Evolutionary conservation across 2,113 vertebrate species (phyloP).

Genomic region (Trogon surrucura): DNA sequence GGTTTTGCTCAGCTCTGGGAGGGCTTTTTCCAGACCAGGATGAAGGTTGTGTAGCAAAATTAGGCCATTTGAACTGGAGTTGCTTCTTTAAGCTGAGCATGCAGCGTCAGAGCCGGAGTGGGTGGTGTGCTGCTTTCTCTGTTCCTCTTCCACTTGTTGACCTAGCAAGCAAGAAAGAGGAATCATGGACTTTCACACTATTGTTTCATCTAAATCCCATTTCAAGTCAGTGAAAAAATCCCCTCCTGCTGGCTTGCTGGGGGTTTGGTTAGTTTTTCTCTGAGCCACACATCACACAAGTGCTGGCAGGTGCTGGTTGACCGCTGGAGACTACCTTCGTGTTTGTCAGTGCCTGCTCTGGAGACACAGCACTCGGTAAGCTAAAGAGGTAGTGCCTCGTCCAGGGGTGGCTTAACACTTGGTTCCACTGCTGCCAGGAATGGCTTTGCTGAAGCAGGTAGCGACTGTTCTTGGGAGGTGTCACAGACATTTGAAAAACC

Average conservation of each 20-base stretch:
- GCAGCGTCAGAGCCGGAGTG: neutral
- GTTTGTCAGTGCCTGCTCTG: neutral
- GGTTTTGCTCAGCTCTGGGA: neutral
- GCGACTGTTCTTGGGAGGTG: accelerated
- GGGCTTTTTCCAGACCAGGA: neutral
- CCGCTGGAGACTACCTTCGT: neutral
- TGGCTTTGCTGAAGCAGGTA: neutral
- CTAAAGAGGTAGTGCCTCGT: neutral
- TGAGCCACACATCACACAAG: neutral
- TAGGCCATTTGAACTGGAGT: neutral
- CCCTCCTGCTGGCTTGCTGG: neutral
- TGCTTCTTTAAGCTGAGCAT: neutral
- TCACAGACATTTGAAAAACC: neutral
- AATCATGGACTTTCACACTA: neutral
- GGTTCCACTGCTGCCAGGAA: neutral
- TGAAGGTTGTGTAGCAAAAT: neutral
- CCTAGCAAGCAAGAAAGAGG: conserved; percentile 4
- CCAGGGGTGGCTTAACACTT: neutral
- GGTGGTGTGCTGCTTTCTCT: neutral
- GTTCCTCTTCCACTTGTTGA: conserved; percentile 19
- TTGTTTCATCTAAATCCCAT: neutral
- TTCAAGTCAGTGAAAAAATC: neutral
- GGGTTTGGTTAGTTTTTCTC: neutral
- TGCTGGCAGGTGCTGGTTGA: neutral
- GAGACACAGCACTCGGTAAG: neutral